phyloP scores from a whole-genome alignment of 2,888 invertebrate genomes.

The Hirtodrosophila trivittata region DNA sequence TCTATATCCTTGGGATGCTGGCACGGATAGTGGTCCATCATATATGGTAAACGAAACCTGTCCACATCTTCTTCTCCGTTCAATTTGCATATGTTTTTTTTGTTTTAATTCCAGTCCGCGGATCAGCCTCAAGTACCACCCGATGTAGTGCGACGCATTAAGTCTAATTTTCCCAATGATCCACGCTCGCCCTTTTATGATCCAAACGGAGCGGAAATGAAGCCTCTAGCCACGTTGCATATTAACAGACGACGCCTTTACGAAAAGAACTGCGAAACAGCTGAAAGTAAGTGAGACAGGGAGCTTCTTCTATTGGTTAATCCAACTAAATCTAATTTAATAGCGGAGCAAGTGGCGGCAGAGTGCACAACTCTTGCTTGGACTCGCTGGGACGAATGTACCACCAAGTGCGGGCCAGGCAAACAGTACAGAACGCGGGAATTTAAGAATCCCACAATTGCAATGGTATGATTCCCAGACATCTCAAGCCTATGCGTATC shows the following conservation, averaged over 20 bases:
- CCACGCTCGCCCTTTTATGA: conserved; percentile 96
- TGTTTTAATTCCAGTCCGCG: conserved; percentile 86
- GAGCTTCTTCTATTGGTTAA: neutral
- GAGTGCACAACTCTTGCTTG: conserved; percentile 83
- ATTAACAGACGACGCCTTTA: conserved; percentile 92
- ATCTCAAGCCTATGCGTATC: neutral
- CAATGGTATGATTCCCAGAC: conserved; percentile 49
- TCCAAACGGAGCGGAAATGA: conserved; percentile 89
- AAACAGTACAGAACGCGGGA: conserved; percentile 81
- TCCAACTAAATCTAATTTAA: neutral
- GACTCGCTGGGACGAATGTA: conserved; percentile 85
- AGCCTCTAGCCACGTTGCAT: conserved; percentile 93
- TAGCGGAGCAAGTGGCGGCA: conserved; percentile 82
- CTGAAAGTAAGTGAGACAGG: conserved; percentile 64
- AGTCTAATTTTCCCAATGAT: conserved; percentile 93
- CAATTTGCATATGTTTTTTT: neutral
- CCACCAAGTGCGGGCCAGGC: conserved; percentile 85
- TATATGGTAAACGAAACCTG: too few relatives aligned
- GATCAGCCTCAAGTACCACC: conserved; percentile 93
- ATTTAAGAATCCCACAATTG: conserved; percentile 80
- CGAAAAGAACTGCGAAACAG: conserved; percentile 89
- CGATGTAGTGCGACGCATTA: conserved; percentile 93
- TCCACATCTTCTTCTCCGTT: too few relatives aligned
- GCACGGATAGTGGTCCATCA: conserved; percentile 95
- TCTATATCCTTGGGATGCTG: conserved; percentile 97